A percentile compares a stretch with the other conserved stretches of the same genome.
phyloP scores from a whole-genome alignment of 2,888 invertebrate species.

The Calliphora vomitoria region DNA sequence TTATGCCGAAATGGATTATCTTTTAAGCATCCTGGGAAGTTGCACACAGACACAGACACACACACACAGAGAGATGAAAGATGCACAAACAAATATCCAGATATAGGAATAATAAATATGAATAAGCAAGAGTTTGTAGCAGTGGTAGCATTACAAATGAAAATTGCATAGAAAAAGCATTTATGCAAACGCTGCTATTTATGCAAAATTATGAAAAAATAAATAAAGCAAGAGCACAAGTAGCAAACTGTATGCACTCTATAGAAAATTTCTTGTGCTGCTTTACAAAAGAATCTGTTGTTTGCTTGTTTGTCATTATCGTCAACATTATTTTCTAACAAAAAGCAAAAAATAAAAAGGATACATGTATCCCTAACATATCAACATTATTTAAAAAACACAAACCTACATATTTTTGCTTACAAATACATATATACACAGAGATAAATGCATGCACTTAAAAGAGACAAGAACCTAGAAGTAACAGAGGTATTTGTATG shows the following conservation, averaged over 20 bases:
- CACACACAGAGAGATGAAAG: neutral
- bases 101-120: conserved; percentile 32
- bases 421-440: neutral
- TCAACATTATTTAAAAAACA: conserved; percentile 54
- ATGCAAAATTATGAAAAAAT: conserved; percentile 74
- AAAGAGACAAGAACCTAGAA: conserved; percentile 23
- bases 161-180: conserved; percentile 68
- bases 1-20: conserved; percentile 82
- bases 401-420: conserved; percentile 13
- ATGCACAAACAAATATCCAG: neutral
- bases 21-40: conserved; percentile 78
- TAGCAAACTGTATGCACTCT: neutral
- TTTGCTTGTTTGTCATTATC: conserved; percentile 75
- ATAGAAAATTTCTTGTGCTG: conserved; percentile 16
- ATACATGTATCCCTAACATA: conserved; percentile 58
- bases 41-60: conserved; percentile 20
- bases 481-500: conserved; percentile 30
- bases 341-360: conserved; percentile 44
- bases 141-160: conserved; percentile 47
- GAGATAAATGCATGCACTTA: conserved; percentile 19
- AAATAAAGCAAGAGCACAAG: neutral
- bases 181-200: conserved; percentile 80
- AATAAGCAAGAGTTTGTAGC: conserved; percentile 44
- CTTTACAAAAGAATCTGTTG: conserved; percentile 66
- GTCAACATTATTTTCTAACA: conserved; percentile 66